phyloP scores from a whole-genome alignment of 2,113 vertebrate species.

The Anolis carolinensis region DNA sequence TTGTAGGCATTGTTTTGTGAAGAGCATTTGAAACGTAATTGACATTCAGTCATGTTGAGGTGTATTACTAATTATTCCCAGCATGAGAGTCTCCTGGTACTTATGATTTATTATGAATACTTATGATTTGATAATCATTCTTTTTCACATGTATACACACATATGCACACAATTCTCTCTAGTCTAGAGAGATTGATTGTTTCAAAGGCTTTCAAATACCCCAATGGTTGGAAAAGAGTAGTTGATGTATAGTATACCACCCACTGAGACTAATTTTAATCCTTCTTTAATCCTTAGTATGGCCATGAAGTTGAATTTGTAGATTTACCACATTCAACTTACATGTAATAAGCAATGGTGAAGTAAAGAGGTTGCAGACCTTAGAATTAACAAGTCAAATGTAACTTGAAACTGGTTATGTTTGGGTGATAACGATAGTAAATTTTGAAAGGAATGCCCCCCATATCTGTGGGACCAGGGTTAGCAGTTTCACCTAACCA shows the following conservation, averaged over 20 bases:
- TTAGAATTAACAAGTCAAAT: too few relatives aligned
- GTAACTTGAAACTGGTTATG: too few relatives aligned
- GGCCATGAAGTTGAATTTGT: neutral
- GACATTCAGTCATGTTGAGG: constrained; percentile 73
- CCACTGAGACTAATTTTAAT: constrained; percentile 61
- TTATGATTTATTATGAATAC: constrained; percentile 66
- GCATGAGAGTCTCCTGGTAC: constrained; percentile 60
- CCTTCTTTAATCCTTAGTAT: constrained; percentile 24
- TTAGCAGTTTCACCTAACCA: too few relatives aligned
- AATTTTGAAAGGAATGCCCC: too few relatives aligned
- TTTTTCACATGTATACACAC: constrained; percentile 10
- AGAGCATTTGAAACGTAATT: constrained; percentile 66
- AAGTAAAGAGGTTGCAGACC: neutral
- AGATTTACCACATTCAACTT: neutral
- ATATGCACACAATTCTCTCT: neutral
- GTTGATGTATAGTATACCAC: constrained; percentile 70
- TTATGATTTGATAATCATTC: constrained; percentile 64
- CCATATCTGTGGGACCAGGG: too few relatives aligned
- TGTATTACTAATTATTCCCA: constrained; percentile 73
- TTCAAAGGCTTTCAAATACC: constrained; percentile 64
- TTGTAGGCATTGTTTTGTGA: constrained; percentile 60
- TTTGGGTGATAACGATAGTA: too few relatives aligned
- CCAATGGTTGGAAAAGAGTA: constrained; percentile 55
- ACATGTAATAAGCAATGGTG: neutral
- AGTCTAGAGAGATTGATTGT: constrained; percentile 61